Conservation (phyloP, 2,113 vertebrate species). For the Cryptomyrus ogoouensis region DNA sequence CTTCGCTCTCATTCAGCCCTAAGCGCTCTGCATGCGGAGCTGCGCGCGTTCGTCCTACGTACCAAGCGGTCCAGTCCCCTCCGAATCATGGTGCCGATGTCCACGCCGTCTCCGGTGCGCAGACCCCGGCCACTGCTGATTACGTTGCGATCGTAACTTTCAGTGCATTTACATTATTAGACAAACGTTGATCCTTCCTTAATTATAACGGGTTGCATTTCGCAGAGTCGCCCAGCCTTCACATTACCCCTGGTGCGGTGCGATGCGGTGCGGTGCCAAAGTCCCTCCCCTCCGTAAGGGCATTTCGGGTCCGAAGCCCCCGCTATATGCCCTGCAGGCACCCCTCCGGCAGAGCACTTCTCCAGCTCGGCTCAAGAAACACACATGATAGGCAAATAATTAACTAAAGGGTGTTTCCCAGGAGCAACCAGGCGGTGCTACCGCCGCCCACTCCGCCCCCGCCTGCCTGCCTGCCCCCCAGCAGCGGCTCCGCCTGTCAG, state of each 20-base stretch:
- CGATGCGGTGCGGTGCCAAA: neutral
- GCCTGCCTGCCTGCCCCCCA: slow-evolving; percentile 47
- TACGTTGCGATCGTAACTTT: neutral
- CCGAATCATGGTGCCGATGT: slow-evolving; percentile 56
- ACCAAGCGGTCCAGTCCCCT: slow-evolving; percentile 61
- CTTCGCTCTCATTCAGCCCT: neutral
- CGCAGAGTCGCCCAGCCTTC: neutral
- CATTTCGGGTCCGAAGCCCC: slow-evolving; percentile 15
- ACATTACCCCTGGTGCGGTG: neutral
- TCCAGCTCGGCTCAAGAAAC: slow-evolving; percentile 15
- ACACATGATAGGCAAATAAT: slow-evolving; percentile 29
- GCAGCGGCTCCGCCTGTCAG: slow-evolving; percentile 54
- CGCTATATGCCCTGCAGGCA: slow-evolving; percentile 59
- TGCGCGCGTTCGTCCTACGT: slow-evolving; percentile 37
- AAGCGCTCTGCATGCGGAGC: neutral
- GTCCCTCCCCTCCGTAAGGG: neutral
- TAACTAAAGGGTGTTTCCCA: slow-evolving; percentile 38
- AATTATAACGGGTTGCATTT: neutral
- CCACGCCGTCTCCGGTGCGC: slow-evolving; percentile 4
- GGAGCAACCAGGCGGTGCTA: slow-evolving; percentile 27
- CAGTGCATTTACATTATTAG: neutral
- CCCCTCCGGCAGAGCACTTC: slow-evolving; percentile 34
- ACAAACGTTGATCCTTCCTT: neutral
- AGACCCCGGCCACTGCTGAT: neutral
- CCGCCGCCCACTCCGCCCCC: slow-evolving; percentile 25